Percentiles rank a stretch among this genome's conserved stretches.
phyloP scores from a whole-genome alignment of 2,113 vertebrate genomes.

The Cyprinus carpio region DNA sequence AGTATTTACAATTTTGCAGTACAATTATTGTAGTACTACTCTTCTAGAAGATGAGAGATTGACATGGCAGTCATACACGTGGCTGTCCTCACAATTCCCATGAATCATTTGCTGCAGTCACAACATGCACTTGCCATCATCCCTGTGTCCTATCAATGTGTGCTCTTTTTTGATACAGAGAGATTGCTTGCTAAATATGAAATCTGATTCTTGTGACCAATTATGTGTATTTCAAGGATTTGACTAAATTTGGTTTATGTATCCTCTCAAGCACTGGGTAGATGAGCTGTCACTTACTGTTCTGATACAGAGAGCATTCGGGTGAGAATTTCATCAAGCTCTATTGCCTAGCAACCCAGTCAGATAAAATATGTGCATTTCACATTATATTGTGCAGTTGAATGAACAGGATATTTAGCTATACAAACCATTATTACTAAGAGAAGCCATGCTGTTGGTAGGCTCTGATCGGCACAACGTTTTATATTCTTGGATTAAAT shows the following conservation, averaged over 20 bases:
- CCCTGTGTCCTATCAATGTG: background rate
- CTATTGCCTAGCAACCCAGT: conserved; percentile 77
- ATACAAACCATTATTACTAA: conserved; percentile 11
- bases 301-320: conserved; percentile 49
- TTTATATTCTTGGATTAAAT: background rate
- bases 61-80: background rate
- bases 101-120: background rate
- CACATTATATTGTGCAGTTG: conserved; percentile 56
- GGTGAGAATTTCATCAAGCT: conserved; percentile 64
- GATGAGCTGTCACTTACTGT: conserved; percentile 36
- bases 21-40: background rate
- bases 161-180: background rate
- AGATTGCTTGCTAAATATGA: background rate
- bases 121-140: background rate
- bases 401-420: conserved; percentile 48
- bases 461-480: background rate
- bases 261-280: conserved; percentile 5
- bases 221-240: background rate
- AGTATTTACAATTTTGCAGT: background rate
- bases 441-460: background rate
- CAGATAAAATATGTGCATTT: conserved; percentile 66
- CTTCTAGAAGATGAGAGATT: background rate
- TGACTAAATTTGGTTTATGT: background rate
- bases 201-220: background rate
- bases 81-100: background rate